Evolutionary conservation across 2,888 invertebrate genomes (phyloP).

Genomic region (Chymomyza amoena): DNA sequence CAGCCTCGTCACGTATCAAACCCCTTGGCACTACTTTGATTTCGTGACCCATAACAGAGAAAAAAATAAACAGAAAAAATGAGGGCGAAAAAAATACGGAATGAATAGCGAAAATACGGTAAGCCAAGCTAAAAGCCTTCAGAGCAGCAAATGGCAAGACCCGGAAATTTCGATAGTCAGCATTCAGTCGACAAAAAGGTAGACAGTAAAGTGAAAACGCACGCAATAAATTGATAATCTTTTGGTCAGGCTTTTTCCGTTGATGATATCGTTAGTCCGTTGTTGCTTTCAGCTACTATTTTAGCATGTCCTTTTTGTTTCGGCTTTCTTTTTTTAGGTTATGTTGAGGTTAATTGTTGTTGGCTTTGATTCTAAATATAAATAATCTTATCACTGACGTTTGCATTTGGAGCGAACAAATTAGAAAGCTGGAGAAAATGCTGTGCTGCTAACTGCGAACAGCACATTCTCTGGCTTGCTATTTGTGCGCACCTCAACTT

Average conservation of each 20-base stretch:
- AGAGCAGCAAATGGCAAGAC: constrained; percentile 36
- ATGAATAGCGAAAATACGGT: constrained; percentile 45
- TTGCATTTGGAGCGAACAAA: constrained; percentile 41
- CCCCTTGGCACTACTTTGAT: constrained; percentile 51
- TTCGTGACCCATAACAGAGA: constrained; percentile 45
- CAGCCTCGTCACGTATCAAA: constrained; percentile 37
- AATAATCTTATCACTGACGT: neutral
- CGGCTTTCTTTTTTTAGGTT: neutral
- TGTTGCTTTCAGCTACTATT: neutral
- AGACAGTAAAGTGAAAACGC: constrained; percentile 45
- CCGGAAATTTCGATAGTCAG: constrained; percentile 53
- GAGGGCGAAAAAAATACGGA: constrained; percentile 14
- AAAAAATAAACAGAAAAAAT: constrained; percentile 11
- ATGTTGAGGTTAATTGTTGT: neutral
- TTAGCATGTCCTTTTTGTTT: neutral
- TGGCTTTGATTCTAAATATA: neutral
- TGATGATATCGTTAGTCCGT: constrained; percentile 45
- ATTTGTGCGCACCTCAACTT: neutral
- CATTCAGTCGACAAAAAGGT: constrained; percentile 40
- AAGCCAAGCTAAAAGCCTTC: constrained; percentile 25
- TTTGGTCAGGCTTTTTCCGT: constrained; percentile 15
- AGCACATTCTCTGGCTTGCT: constrained; percentile 42
- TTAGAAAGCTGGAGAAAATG: constrained; percentile 62
- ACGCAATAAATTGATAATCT: constrained; percentile 63
- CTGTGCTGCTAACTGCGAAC: constrained; percentile 25